Conservation (phyloP, 2,888 invertebrate genomes). For the Calameuta filiformis region DNA sequence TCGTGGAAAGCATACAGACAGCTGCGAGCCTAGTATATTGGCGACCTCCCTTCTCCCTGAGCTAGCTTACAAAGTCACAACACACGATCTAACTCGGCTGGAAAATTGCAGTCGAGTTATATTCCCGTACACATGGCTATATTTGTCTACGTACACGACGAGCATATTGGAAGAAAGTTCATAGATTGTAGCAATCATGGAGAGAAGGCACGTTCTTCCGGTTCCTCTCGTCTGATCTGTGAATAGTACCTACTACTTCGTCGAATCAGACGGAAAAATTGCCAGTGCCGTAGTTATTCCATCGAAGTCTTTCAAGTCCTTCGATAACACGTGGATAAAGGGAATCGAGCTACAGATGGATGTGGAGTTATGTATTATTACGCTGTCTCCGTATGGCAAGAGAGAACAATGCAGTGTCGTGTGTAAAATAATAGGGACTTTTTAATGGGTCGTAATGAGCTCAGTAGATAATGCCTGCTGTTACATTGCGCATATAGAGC, state of each 20-base stretch:
- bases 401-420: not conserved
- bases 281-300: not conserved
- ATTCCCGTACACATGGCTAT: not conserved
- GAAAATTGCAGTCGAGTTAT: constrained; percentile 17
- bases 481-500: not conserved
- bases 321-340: not conserved
- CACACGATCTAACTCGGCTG: constrained; percentile 3
- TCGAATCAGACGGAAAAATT: not conserved
- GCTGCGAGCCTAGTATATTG: constrained; percentile 44
- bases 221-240: not conserved
- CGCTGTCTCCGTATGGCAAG: not conserved
- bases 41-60: not conserved
- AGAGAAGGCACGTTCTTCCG: not conserved
- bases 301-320: not conserved
- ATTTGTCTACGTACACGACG: not conserved
- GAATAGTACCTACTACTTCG: not conserved
- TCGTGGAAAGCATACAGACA: constrained; percentile 53
- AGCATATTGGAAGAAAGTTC: not conserved
- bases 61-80: not conserved
- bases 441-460: not conserved
- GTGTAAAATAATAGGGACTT: not conserved
- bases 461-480: not conserved
- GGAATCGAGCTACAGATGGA: not conserved
- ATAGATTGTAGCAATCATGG: not conserved
- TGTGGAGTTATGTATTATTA: not conserved